Conservation (phyloP, 1,140 invertebrate genomes). For the Pogonomyrmex californicus region DNA sequence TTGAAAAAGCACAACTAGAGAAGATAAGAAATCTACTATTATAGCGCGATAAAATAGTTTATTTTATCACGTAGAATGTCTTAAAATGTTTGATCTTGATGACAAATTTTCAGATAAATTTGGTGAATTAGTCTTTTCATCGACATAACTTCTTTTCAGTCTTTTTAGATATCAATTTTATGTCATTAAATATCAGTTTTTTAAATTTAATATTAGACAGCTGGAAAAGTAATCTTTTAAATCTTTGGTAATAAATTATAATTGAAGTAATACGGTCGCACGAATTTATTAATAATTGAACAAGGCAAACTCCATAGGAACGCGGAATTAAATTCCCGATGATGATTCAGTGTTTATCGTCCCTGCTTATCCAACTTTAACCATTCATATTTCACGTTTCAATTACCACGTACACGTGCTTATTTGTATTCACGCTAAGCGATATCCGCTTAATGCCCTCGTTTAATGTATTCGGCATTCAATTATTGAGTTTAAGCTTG, state of each 20-base stretch:
- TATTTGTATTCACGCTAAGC: constrained; percentile 42
- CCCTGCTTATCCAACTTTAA: background rate
- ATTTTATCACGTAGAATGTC: background rate
- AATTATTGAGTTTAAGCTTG: constrained; percentile 63
- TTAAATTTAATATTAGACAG: background rate
- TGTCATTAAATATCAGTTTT: background rate
- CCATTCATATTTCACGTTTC: constrained; percentile 48
- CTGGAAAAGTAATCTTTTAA: background rate
- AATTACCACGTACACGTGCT: constrained; percentile 27
- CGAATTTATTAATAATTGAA: constrained; percentile 1
- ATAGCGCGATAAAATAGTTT: background rate
- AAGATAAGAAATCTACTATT: background rate
- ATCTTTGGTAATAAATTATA: background rate
- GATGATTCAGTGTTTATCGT: constrained; percentile 33
- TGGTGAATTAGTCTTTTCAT: background rate
- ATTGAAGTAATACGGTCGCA: background rate
- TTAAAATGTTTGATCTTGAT: background rate
- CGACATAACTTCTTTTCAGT: background rate
- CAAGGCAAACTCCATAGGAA: background rate
- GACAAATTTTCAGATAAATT: background rate
- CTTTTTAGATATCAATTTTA: background rate
- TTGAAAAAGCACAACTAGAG: background rate
- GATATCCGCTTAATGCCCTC: constrained; percentile 48
- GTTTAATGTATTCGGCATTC: constrained; percentile 68
- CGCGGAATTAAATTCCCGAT: constrained; percentile 6